Percentiles rank a stretch among this genome's conserved stretches.
These are phyloP conservation scores for Dromius quadrimaculatus DNA, from an alignment of 2,888 invertebrate genomes.

Conservation along the genomic window DNA sequence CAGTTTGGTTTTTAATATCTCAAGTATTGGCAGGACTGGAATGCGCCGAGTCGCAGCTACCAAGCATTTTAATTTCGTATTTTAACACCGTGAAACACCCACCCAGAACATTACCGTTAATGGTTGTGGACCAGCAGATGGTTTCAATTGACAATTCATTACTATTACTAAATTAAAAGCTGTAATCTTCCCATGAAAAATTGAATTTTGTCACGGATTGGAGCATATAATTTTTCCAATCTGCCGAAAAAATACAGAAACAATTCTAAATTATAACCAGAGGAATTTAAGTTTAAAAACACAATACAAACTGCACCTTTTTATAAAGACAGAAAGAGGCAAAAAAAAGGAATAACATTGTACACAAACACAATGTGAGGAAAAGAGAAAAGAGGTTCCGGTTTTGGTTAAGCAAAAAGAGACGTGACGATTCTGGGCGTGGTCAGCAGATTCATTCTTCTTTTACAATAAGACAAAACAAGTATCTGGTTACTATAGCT, in stretches of 20 bases:
- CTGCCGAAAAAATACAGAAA: conserved; percentile 43
- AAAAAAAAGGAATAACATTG: conserved; percentile 51
- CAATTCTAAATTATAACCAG: conserved; percentile 50
- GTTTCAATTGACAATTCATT: neutral
- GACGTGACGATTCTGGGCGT: conserved; percentile 66
- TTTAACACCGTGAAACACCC: conserved; percentile 42
- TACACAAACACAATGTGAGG: conserved; percentile 55
- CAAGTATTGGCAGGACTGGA: conserved; percentile 59
- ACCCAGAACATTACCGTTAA: conserved; percentile 18
- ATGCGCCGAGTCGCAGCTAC: conserved; percentile 35
- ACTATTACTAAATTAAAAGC: conserved; percentile 5
- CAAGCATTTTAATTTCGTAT: conserved; percentile 43
- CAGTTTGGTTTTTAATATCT: conserved; percentile 58
- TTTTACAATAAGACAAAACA: conserved; percentile 65
- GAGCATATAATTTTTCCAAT: conserved; percentile 26
- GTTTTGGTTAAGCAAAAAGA: conserved; percentile 60
- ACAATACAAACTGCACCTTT: conserved; percentile 51
- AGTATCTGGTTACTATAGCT: conserved; percentile 67
- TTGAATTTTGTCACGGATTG: conserved; percentile 45
- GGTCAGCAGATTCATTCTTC: conserved; percentile 65
- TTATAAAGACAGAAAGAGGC: conserved; percentile 39
- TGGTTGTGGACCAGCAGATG: conserved; percentile 5
- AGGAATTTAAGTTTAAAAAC: conserved; percentile 51
- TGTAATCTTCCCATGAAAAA: conserved; percentile 42
- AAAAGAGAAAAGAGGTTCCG: conserved; percentile 58